Evolutionary conservation across 2,888 invertebrate species (phyloP), one percentile per base, ranked within the genome.

Genomic region (Cartodere bifasciata): DNA sequence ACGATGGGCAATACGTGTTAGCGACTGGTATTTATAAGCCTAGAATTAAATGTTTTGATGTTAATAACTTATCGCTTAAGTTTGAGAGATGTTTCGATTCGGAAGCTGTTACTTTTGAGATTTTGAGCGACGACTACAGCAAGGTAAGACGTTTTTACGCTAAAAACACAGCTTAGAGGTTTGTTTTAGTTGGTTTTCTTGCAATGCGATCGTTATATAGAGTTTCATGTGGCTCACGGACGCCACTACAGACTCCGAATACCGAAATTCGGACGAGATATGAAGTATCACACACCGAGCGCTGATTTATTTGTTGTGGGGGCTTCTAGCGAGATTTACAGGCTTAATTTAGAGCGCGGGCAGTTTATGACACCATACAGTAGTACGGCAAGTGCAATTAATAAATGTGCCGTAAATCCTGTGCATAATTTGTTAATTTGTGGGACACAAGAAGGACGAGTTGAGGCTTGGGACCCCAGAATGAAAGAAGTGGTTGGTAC

Each of bases 41-140:
- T 1, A 68, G 92, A 48, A 68, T 99, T 0, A 84, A 90, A 57
- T 97, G 97, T 60, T 99, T 77, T 58, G 98, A 99, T 65, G 87
- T 97, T 0, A 78, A 83, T 49, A 91, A 98, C 62, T 64, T 98
- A 42, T 91, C 95, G 0, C 66, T 95, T 48, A 98, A 99, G 63
- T 98, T 98, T 67, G 97, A 98, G 61, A 70, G 97, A 40, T 95
- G 98, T 53, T 78, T 97, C 49, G 98, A 98, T 63, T 80, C 92
- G 0, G 95, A 98, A 67, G 87, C 92, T 25, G 75, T 94, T n/a
- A 82, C 85, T 38, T 88, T 95, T 64, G 78, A 87, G 61, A 70
- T 86, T 44, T 65, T 99, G 16, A 88, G 91, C 47, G 92, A 97
- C 48, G 97, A 97, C 60, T 98, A 92, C 53, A 80, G 87, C 43